Percentiles rank a stretch among this genome's conserved stretches.
Conservation (phyloP, 2,113 vertebrate species). For the Odocoileus virginianus region DNA sequence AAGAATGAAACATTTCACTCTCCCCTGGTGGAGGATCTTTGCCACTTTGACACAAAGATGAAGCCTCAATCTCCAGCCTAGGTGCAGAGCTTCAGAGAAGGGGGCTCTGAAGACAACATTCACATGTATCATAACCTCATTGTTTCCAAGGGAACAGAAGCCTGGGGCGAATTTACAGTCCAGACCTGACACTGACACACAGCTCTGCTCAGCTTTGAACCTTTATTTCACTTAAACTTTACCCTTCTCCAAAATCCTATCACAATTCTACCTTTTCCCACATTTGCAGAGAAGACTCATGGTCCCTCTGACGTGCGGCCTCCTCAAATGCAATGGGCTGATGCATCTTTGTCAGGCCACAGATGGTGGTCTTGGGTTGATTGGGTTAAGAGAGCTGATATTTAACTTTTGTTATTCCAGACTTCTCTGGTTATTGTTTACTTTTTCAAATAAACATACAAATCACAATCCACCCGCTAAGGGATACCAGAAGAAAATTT, state of each 20-base stretch:
- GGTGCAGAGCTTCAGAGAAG: not conserved
- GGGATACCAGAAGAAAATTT: not conserved
- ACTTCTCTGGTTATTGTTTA: not conserved
- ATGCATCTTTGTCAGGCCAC: not conserved
- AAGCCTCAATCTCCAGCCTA: not conserved
- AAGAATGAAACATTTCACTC: not conserved
- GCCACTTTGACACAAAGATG: not conserved
- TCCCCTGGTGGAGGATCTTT: not conserved
- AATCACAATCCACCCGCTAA: not conserved
- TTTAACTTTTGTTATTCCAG: not conserved
- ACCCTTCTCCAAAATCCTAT: not conserved
- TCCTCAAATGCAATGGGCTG: not conserved
- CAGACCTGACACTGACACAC: not conserved
- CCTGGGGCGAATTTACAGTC: not conserved
- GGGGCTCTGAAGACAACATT: not conserved
- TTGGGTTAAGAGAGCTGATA: not conserved
- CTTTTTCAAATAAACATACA: not conserved
- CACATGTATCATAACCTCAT: not conserved
- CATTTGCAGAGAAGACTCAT: not conserved
- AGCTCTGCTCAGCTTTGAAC: not conserved
- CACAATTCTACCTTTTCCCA: not conserved
- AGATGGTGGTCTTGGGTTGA: not conserved
- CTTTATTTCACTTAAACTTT: not conserved
- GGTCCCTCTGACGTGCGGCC: rapidly evolving
- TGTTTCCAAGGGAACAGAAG: constrained; percentile 40